Evolutionary conservation across 2,888 invertebrate species (phyloP).

Genomic region (Lottia scabra): DNA sequence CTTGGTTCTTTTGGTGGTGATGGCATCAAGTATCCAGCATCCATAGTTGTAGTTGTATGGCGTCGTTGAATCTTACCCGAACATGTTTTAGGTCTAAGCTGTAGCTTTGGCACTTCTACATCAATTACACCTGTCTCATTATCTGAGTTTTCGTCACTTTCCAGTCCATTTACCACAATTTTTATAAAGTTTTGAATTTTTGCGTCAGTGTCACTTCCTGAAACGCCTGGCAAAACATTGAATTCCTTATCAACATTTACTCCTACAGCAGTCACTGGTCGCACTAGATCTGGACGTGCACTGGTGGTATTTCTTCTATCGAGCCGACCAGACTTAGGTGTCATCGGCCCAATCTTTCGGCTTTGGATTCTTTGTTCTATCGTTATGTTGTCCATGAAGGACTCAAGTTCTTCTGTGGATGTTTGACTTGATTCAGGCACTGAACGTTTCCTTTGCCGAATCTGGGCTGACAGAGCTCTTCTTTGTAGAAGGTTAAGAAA

Average conservation of each 20-base stretch:
- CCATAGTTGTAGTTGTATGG: no score
- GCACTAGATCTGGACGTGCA: background rate
- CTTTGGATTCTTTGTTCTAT: background rate
- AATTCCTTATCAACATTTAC: background rate
- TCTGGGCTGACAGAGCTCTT: background rate
- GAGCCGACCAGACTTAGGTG: no score
- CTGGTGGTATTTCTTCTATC: no score
- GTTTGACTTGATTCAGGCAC: background rate
- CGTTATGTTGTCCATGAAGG: background rate
- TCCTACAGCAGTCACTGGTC: slow-evolving; percentile 20
- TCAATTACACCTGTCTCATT: no score
- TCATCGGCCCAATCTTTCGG: no score
- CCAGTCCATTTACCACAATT: no score
- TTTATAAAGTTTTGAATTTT: slow-evolving; percentile 4
- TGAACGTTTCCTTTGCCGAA: background rate
- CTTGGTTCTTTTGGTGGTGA: no score
- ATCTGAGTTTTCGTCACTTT: no score
- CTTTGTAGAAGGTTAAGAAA: background rate
- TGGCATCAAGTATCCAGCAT: no score
- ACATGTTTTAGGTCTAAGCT: no score
- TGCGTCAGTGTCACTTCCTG: background rate
- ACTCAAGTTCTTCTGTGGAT: background rate
- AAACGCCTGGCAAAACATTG: background rate
- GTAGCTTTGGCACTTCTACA: no score
- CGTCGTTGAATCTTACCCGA: no score